Conservation (phyloP, 2,113 vertebrate genomes). For the Pholis gunnellus region DNA sequence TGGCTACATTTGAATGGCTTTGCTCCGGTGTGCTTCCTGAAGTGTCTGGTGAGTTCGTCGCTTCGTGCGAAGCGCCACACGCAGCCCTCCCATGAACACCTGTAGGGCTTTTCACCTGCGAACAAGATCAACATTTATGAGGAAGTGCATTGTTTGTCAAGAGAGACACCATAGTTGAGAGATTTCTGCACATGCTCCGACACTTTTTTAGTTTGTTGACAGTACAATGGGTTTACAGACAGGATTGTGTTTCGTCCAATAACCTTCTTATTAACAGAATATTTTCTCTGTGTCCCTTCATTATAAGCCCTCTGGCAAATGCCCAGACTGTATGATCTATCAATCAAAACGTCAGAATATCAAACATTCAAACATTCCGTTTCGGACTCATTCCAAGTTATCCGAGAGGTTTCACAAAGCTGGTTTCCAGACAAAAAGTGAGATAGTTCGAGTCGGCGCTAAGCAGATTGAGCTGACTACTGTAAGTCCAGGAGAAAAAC, state of each 20-base stretch:
- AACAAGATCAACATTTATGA: not conserved
- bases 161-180: not conserved
- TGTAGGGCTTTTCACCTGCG: conserved; percentile 98
- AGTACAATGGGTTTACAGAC: not conserved
- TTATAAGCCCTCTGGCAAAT: not conserved
- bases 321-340: not conserved
- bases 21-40: conserved; percentile 99
- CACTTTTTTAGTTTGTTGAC: not conserved
- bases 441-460: conserved; percentile 21
- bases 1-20: conserved; percentile 99
- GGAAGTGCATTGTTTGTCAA: not conserved
- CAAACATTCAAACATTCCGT: not conserved
- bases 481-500: conserved; percentile 57
- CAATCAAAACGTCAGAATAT: not conserved
- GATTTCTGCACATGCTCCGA: not conserved
- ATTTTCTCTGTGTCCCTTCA: not conserved
- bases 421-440: conserved; percentile 1
- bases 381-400: not conserved
- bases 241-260: not conserved
- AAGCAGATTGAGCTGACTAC: conserved; percentile 37
- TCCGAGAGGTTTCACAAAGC: not conserved
- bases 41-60: conserved; percentile 98
- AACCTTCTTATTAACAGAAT: not conserved
- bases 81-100: conserved; percentile 99
- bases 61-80: conserved; percentile 98